These are phyloP conservation scores for Clitarchus hookeri DNA, from an alignment of 2,888 invertebrate genomes.

Conservation along the genomic window DNA sequence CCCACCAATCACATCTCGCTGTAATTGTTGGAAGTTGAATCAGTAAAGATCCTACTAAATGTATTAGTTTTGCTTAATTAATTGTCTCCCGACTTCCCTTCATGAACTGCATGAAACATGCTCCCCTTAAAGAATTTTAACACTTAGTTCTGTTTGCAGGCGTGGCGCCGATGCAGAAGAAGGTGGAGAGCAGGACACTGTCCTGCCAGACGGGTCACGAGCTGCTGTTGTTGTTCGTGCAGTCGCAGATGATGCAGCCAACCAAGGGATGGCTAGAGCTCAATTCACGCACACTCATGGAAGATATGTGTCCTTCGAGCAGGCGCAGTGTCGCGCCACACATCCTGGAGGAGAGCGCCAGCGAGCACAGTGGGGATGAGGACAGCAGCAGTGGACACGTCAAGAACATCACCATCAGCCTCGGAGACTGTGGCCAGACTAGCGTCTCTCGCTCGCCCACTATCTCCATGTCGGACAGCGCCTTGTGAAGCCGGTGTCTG, in stretches of 20 bases:
- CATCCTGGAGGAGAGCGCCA: conserved; percentile 43
- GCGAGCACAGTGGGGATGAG: conserved; percentile 50
- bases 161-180: conserved; percentile 33
- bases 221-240: conserved; percentile 50
- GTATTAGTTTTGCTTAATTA: no score
- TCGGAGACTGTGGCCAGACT: conserved; percentile 41
- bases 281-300: conserved; percentile 41
- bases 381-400: conserved; percentile 49
- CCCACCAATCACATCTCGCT: no score
- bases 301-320: background rate
- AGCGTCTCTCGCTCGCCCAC: conserved; percentile 17
- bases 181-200: conserved; percentile 51
- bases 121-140: no score
- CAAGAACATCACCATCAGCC: conserved; percentile 55
- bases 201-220: conserved; percentile 56
- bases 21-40: no score
- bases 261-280: conserved; percentile 40
- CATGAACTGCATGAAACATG: no score
- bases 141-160: conserved; percentile 25
- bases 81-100: no score
- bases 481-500: background rate
- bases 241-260: conserved; percentile 23
- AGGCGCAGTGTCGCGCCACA: conserved; percentile 34
- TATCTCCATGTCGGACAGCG: background rate
- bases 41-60: no score